Base-by-base conservation (phyloP, 2,888 invertebrate genomes). In the Xylota segnis region DNA sequence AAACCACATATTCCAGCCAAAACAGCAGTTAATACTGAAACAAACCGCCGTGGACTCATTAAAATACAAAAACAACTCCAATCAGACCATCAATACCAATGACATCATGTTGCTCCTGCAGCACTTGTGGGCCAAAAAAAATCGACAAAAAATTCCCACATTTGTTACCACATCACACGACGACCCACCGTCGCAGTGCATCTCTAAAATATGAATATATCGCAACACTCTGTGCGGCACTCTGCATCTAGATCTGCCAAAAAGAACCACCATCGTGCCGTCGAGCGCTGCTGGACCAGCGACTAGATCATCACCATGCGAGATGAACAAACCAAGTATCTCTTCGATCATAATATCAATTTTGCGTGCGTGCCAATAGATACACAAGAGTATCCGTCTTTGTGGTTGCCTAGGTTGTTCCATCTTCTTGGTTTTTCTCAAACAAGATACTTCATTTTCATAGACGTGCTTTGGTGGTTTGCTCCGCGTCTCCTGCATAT, bases 341-440 rank as follows among this genome's bases (percentile, higher is more conserved):
- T 75, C 84, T 81, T 76, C 84, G 75, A 84, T 84, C 84, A 71
- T 81, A 84, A 84, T 84, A 84, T 81, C 84, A 84, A 84, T 84
- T 84, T 84, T 84, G 81, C 75, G 84, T 84, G 84, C 84, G 84
- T 84, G 84, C 84, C 81, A 84, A 79, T 81, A 75, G 84, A 75
- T 79, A 45, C 27, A 45, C 27, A 45, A 76, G 61, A 76, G 61
- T 61, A 61, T 68, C 32, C 65, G 54, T 72, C 56, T 63, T 32
- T 37, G 65, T 63, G 65, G 75, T 52, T 59, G 16, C 10, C 10
- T 32, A 45, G 43, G 16, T 34, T 23, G 58, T 18, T 34, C 32
- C 43, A 2, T 45, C 27, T 32, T 23, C 32, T 45, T 5, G 29
- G 10, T 45, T 58, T 34, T 23, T 10, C 5, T 43, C 32, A 52